Evolutionary conservation across 2,888 invertebrate genomes (phyloP).

Genomic region (Sericinus montela): DNA sequence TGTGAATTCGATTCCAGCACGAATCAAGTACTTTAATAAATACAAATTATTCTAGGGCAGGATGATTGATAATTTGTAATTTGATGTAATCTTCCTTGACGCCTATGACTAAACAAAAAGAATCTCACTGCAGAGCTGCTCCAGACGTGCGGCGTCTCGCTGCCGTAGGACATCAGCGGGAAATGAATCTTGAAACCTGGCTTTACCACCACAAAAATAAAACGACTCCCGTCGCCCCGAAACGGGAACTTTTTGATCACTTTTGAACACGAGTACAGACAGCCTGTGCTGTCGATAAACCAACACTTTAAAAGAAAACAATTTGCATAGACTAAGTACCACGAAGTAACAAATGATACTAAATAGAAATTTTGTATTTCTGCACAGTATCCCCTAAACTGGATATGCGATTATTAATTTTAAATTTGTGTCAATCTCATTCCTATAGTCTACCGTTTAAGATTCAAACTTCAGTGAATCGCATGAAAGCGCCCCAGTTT

Average conservation of each 20-base stretch:
- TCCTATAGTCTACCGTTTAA: constrained; percentile 1
- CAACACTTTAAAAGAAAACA: constrained; percentile 22
- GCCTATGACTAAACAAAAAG: neutral
- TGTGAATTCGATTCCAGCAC: too few species aligned
- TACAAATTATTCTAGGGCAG: too few species aligned
- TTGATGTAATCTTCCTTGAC: too few species aligned
- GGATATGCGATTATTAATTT: constrained; percentile 53
- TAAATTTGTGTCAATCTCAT: constrained; percentile 23
- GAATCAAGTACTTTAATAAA: too few species aligned
- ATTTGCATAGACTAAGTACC: constrained; percentile 19
- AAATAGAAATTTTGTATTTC: constrained; percentile 60
- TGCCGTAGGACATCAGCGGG: constrained; percentile 78
- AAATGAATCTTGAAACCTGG: constrained; percentile 75
- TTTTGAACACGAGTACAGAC: too few species aligned
- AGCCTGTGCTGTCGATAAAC: neutral
- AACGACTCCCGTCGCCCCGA: constrained; percentile 20
- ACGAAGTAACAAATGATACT: constrained; percentile 43
- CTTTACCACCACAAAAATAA: constrained; percentile 27
- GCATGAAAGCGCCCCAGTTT: constrained; percentile 38
- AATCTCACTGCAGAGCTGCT: constrained; percentile 66
- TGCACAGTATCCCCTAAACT: constrained; percentile 36
- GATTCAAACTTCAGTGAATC: constrained; percentile 23
- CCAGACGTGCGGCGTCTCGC: constrained; percentile 77
- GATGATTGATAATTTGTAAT: too few species aligned
- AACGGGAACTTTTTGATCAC: constrained; percentile 3